Base-by-base conservation (phyloP, 1,140 invertebrate genomes). In the Charaxes varanes region DNA sequence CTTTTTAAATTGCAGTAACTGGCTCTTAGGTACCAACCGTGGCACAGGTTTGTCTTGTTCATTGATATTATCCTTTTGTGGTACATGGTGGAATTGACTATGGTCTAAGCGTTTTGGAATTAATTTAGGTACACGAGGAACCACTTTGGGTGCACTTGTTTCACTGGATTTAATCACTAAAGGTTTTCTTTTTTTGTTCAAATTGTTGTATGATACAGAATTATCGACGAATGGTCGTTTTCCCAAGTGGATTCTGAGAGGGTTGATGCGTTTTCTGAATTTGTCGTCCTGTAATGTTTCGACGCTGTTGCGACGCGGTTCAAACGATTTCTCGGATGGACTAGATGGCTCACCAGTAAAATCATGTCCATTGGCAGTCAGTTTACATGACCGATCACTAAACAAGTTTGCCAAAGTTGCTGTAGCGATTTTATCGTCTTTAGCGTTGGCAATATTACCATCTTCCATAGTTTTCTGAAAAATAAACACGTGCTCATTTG, bases 401-500 rank as follows among this genome's bases (percentile, higher is more conserved):
- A 74, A 74, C 43, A 77, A 58, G 38, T 62, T 79, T 41, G 62
- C 51, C 46, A 72, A 54, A 35, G 65, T 56, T 35, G 62, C 45
- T 48, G 67, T 24, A 41, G 53, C 45, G 44, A 61, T 62, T 63
- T 69, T 79, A 48, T 83, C 76, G 40, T 83, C 74, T 58, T 66
- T 77, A 51, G 62, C 60, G 52, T 68, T 69, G 55, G 51, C 49
- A 60, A 62, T 49, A 69, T 83, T 79, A 83, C 76, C 79, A 79
- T 83, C 79, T 73, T 83, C 77, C 77, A 81, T 83, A 79, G 65
- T 79, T 80, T 79, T 80, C 79, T 83, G 69, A 41, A 78, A 79
- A 65, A 61, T 57, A 59, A 66, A 70, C 74, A 78, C 62, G 72
- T 80, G 74, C 51, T 72, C 35, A 48, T 63, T 56, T 61, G 57